A percentile compares a stretch with the other conserved stretches of the same genome.
These are phyloP conservation scores for Nomada fabriciana DNA, from an alignment of 2,888 invertebrate genomes.

Conservation along the genomic window DNA sequence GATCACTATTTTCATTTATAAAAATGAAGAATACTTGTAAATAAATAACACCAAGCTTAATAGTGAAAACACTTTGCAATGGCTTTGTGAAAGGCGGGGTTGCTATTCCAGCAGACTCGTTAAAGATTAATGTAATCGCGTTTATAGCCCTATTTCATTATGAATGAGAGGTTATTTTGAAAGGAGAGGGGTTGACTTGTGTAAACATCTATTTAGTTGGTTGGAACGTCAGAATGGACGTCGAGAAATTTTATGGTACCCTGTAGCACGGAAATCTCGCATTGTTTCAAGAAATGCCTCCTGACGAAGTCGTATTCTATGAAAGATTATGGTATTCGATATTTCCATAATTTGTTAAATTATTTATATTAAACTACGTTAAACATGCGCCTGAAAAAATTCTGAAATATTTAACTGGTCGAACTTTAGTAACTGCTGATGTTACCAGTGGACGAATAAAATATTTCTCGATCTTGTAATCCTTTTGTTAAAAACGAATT, in stretches of 20 bases:
- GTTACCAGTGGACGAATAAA: no score
- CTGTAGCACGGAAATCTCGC: not conserved
- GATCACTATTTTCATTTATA: not conserved
- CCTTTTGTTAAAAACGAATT: no score
- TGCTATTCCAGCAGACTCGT: not conserved
- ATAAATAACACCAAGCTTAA: not conserved
- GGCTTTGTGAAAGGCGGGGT: not conserved
- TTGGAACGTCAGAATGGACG: not conserved
- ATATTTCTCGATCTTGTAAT: no score
- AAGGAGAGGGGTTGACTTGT: not conserved
- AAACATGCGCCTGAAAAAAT: no score
- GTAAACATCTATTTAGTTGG: not conserved
- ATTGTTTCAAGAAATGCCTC: not conserved
- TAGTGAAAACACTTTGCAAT: not conserved
- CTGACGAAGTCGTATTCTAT: not conserved
- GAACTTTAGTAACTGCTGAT: no score
- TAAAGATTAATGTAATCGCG: conserved; percentile 18
- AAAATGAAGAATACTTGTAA: not conserved
- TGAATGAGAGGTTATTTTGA: conserved; percentile 17
- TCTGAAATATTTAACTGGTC: no score
- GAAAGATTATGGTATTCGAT: no score
- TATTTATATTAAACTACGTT: no score
- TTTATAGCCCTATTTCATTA: conserved; percentile 16
- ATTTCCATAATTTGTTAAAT: no score
- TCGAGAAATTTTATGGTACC: not conserved